These are phyloP conservation scores for Pogonognathellus flavescens DNA, from an alignment of 1,140 invertebrate genomes.

Conservation along the genomic window DNA sequence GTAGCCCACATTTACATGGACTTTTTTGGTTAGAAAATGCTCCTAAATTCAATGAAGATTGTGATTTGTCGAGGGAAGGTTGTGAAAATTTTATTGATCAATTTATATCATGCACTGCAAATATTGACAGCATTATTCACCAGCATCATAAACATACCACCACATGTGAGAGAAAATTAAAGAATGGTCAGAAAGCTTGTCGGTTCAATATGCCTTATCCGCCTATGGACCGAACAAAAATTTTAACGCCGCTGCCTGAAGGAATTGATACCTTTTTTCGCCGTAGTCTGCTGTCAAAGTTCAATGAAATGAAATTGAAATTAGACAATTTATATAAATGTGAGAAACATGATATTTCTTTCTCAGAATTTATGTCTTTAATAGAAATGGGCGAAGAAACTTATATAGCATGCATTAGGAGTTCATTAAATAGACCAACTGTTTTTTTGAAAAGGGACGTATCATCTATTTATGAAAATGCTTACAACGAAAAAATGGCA, in stretches of 20 bases:
- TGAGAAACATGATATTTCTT: no score
- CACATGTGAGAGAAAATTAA: slow-evolving; percentile 7
- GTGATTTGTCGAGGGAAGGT: not conserved
- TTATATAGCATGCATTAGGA: no score
- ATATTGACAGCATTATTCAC: not conserved
- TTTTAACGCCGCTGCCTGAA: not conserved
- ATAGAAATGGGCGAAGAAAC: no score
- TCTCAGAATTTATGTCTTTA: no score
- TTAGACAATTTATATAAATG: no score
- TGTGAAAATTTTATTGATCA: not conserved
- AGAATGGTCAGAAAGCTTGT: slow-evolving; percentile 4
- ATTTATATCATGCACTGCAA: no score
- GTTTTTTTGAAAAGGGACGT: slow-evolving; percentile 62
- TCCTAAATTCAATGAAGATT: slow-evolving; percentile 62
- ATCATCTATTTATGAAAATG: slow-evolving; percentile 66
- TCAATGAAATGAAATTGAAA: no score
- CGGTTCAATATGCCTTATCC: not conserved
- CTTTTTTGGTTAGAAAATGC: slow-evolving; percentile 70
- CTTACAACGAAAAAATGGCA: slow-evolving; percentile 67
- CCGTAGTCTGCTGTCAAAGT: no score
- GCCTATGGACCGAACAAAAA: not conserved
- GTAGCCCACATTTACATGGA: slow-evolving; percentile 71
- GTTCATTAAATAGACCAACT: slow-evolving; percentile 36
- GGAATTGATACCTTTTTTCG: no score
- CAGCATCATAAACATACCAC: not conserved